phyloP scores from a whole-genome alignment of 2,888 invertebrate species.

The Calliopum simillimum region DNA sequence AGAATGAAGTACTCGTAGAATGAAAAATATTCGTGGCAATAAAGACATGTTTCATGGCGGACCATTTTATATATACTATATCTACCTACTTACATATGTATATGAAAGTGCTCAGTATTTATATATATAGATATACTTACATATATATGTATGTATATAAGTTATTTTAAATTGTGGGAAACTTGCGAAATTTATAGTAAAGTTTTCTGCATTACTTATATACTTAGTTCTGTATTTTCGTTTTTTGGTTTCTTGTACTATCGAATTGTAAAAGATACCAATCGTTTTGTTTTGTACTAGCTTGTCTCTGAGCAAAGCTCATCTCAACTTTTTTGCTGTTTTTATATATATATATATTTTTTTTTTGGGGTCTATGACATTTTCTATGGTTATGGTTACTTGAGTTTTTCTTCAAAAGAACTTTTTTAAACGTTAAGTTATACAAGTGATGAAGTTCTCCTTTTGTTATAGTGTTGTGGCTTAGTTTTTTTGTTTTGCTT shows the following conservation, averaged over 20 bases:
- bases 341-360: background rate
- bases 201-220: background rate
- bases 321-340: slow-evolving; percentile 8
- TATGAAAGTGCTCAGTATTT: too few species aligned
- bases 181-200: slow-evolving; percentile 22
- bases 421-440: background rate
- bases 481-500: background rate
- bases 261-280: too few species aligned
- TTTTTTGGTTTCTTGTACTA: background rate
- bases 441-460: background rate
- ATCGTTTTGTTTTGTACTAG: background rate
- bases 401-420: slow-evolving; percentile 16
- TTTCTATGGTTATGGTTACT: slow-evolving; percentile 25
- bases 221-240: background rate
- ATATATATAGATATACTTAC: too few species aligned
- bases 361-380: slow-evolving; percentile 37
- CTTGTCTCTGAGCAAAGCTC: slow-evolving; percentile 7
- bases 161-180: slow-evolving; percentile 31
- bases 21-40: too few species aligned
- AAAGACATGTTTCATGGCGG: too few species aligned
- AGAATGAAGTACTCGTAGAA: too few species aligned
- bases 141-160: background rate
- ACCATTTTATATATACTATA: too few species aligned
- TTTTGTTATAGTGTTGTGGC: background rate
- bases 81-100: too few species aligned